Evolutionary conservation across 2,888 invertebrate genomes (phyloP).

Genomic region (Xylocampa areola): DNA sequence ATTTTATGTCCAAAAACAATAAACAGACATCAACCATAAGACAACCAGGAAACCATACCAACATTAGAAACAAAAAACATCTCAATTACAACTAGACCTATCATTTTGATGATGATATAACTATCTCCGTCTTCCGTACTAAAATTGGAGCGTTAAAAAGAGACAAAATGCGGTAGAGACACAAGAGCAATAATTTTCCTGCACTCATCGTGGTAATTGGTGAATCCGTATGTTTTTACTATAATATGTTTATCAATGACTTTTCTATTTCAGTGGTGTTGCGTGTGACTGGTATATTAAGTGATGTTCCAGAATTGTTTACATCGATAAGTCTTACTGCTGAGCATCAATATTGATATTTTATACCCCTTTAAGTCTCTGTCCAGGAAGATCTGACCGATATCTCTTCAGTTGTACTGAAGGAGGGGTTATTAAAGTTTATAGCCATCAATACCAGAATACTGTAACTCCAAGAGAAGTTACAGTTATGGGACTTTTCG

Average conservation of each 20-base stretch:
- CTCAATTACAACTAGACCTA: constrained; percentile 63
- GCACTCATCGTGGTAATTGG: constrained; percentile 73
- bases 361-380: no score
- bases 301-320: constrained; percentile 40
- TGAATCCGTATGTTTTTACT: constrained; percentile 65
- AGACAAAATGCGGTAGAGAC: constrained; percentile 64
- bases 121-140: constrained; percentile 28
- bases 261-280: constrained; percentile 65
- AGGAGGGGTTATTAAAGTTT: no score
- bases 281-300: constrained; percentile 59
- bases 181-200: constrained; percentile 69
- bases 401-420: no score
- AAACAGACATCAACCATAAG: constrained; percentile 22
- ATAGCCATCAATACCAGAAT: no score
- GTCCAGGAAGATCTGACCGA: no score
- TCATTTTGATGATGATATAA: constrained; percentile 59
- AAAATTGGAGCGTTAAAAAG: constrained; percentile 43
- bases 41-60: constrained; percentile 55
- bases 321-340: no score
- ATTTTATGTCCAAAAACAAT: constrained; percentile 13
- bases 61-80: constrained; percentile 56
- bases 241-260: constrained; percentile 65
- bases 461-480: no score
- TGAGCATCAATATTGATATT: no score
- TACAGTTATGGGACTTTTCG: no score